Base-by-base conservation (phyloP, 2,113 vertebrate species). In the Anser cygnoides region DNA sequence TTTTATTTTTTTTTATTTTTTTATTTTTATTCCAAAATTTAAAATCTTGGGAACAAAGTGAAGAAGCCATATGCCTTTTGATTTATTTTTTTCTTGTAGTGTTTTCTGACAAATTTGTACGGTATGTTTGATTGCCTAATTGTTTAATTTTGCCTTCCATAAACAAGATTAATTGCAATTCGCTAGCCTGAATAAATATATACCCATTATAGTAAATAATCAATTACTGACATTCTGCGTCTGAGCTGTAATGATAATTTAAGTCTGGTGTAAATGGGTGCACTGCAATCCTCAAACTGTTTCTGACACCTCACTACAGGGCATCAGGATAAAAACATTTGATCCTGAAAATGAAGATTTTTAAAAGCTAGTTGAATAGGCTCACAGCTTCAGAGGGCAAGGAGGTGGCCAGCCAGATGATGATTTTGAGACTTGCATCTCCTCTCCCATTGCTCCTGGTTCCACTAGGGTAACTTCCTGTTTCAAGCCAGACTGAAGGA, bases 81-180 rank as follows among this genome's bases (percentile, higher is more conserved):
- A 77, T 83, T 75, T 20, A 11, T 21, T 91, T 83, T 84, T 92
- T 75, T 8, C 66, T 87, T 70, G 59, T 80, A 88, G 59, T 93
- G 46, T 80, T 93, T 95, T 92, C 89, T 92, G 76, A 93, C 1
- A 3, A 87, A 89, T 93, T 90, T 90, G 52, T 90, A 74, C 88
- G 83, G 71, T 90, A 90, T 58, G 28, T 95, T 96, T 92, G 88
- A 94, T 90, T 92, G 77, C 86, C 81, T 96, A 95, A 95, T 96
- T 89, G 89, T 95, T 96, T 95, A 91, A 93, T 96, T 95, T 95
- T 94, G 58, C 77, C 74, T 96, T 92, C 70, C 81, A 92, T 95
- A 93, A 97, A 96, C 80, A 93, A 95, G 74, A 96, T 94, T 95
- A 95, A 96, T 95, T 94, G 66, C 89, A 96, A 87, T 94, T 82